A percentile compares a stretch with the other conserved stretches of the same genome.
Conservation (phyloP, 2,888 invertebrate species). For the Eucriotettix oculatus region DNA sequence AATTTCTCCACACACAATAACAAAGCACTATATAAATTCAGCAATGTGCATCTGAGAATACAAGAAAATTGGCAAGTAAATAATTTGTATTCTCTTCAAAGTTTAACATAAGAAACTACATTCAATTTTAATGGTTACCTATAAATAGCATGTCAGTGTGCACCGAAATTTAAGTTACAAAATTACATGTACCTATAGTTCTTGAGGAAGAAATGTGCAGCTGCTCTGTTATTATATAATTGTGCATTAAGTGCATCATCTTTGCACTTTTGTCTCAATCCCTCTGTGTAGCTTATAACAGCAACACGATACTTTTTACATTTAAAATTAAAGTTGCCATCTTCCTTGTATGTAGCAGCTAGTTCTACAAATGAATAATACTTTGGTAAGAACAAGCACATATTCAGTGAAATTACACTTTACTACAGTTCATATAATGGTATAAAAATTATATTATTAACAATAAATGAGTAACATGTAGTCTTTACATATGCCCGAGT, state of each 20-base stretch:
- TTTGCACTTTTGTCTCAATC: constrained; percentile 58
- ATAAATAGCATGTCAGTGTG: background rate
- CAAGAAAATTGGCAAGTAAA: too few relatives aligned
- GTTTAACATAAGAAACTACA: too few relatives aligned
- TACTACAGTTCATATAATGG: too few relatives aligned
- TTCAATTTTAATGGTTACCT: too few relatives aligned
- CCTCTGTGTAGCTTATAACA: constrained; percentile 76
- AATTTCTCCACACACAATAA: too few relatives aligned
- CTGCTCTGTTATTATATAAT: constrained; percentile 82
- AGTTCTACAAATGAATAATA: constrained; percentile 39
- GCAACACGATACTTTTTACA: constrained; percentile 85
- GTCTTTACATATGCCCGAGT: too few relatives aligned
- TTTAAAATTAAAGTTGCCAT: constrained; percentile 91
- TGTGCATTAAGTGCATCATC: constrained; percentile 59
- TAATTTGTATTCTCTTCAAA: too few relatives aligned
- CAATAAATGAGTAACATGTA: too few relatives aligned
- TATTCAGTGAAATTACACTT: background rate
- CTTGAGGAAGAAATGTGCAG: constrained; percentile 69
- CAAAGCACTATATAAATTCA: too few relatives aligned
- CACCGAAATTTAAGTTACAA: background rate
- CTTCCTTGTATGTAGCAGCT: constrained; percentile 79
- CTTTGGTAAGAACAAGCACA: background rate
- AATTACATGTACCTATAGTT: constrained; percentile 42
- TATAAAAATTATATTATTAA: too few relatives aligned
- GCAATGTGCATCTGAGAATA: too few relatives aligned